These are phyloP conservation scores for Anser brachyrhynchus DNA, from an alignment of 2,113 vertebrate genomes.

Conservation along the genomic window DNA sequence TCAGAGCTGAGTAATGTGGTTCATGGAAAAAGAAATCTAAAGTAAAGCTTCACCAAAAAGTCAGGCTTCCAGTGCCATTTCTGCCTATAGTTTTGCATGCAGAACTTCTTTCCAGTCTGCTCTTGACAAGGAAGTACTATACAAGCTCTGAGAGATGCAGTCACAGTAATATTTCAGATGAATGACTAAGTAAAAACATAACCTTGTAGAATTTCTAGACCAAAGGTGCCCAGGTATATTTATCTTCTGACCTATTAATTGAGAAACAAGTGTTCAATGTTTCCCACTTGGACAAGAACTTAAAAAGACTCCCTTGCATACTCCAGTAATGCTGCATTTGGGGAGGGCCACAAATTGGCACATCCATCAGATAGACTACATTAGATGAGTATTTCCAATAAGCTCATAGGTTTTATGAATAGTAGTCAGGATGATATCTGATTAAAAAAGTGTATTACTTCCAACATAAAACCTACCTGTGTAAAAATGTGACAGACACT, in stretches of 20 bases:
- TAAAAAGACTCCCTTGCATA: not conserved
- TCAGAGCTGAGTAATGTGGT: not conserved
- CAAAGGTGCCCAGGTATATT: not conserved
- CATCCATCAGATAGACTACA: not conserved
- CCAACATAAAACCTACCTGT: not conserved
- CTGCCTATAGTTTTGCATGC: not conserved
- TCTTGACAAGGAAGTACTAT: not conserved
- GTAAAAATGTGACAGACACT: not conserved
- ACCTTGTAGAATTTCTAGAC: not conserved
- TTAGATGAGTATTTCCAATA: not conserved
- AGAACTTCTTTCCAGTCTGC: not conserved
- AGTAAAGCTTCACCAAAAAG: not conserved
- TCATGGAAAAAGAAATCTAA: not conserved
- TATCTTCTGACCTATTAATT: not conserved
- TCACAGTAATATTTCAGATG: not conserved
- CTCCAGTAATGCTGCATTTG: not conserved
- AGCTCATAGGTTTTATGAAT: not conserved
- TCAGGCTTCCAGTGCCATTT: not conserved
- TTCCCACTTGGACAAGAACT: not conserved
- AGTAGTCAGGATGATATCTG: not conserved
- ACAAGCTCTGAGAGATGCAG: not conserved
- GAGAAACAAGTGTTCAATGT: not conserved
- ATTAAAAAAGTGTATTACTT: not conserved
- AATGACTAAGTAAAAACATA: not conserved
- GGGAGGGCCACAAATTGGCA: not conserved